Percentiles rank a stretch among this genome's conserved stretches.
Evolutionary conservation across 2,888 invertebrate genomes (phyloP).

Genomic region (Drosophila gaucha): DNA sequence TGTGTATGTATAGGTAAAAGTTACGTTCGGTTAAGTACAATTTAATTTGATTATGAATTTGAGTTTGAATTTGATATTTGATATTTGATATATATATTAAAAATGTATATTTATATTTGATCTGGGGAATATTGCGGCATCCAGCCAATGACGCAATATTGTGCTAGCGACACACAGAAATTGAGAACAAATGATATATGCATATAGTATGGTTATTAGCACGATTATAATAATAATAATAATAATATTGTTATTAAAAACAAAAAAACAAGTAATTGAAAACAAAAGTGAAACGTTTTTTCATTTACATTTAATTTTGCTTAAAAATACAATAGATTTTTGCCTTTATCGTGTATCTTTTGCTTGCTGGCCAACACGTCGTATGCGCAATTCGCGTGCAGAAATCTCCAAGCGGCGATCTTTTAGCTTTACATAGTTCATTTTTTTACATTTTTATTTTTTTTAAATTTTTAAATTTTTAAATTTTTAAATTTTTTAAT

Average conservation of each 20-base stretch:
- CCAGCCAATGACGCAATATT: constrained; percentile 74
- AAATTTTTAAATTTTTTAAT: constrained; percentile 38
- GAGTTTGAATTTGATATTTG: constrained; percentile 10
- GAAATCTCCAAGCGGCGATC: constrained; percentile 11
- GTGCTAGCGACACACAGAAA: constrained; percentile 14
- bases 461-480: not conserved
- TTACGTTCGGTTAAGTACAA: constrained; percentile 51
- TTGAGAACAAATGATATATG: not conserved
- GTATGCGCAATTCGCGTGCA: constrained; percentile 46
- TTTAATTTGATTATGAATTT: constrained; percentile 30
- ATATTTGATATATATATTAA: constrained; percentile 2
- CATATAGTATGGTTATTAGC: constrained; percentile 28
- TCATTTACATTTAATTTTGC: constrained; percentile 40
- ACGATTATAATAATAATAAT: constrained; percentile 13
- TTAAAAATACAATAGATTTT: constrained; percentile 26
- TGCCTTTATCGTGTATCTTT: not conserved
- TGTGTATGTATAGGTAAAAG: constrained; percentile 36
- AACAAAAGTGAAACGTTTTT: constrained; percentile 25
- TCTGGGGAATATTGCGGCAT: constrained; percentile 65
- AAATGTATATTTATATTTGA: constrained; percentile 21
- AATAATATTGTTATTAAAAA: constrained; percentile 6
- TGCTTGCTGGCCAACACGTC: constrained; percentile 27
- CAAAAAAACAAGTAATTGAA: constrained; percentile 18
- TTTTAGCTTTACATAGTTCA: not conserved
- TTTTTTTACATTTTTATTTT: not conserved